A percentile compares a stretch with the other conserved stretches of the same genome.
These are phyloP conservation scores for Netta rufina DNA, from an alignment of 2,797 vertebrate species.

Conservation along the genomic window DNA sequence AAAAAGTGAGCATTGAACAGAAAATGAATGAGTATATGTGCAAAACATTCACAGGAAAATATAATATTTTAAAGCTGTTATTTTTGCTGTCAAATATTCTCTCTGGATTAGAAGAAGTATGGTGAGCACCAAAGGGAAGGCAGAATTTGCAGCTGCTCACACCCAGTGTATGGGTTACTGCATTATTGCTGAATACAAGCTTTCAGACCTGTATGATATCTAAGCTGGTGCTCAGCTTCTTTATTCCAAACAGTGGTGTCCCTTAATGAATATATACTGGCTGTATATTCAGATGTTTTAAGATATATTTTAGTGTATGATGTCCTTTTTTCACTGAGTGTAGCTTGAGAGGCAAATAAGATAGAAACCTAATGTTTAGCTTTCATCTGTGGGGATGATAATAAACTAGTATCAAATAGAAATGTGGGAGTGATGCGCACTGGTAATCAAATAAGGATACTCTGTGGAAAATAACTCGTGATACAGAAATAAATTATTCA, in stretches of 20 bases:
- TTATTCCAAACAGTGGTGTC: neutral
- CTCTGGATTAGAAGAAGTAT: neutral
- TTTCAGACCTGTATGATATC: neutral
- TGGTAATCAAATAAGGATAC: neutral
- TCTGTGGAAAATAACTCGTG: conserved; percentile 5
- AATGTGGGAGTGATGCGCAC: neutral
- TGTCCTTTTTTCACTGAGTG: neutral
- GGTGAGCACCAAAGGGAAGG: neutral
- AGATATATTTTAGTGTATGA: neutral
- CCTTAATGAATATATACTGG: neutral
- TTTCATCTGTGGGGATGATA: neutral
- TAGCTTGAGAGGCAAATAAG: neutral
- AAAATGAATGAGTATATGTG: neutral
- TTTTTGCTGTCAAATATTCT: neutral
- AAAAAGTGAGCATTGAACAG: neutral
- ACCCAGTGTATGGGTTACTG: neutral
- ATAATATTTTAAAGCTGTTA: neutral
- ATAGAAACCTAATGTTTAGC: neutral
- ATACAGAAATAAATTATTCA: conserved; percentile 38
- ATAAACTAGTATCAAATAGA: neutral
- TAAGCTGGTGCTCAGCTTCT: neutral
- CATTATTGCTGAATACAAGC: neutral
- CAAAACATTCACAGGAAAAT: neutral
- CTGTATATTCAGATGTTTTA: neutral
- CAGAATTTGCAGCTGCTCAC: neutral